These are phyloP conservation scores for Ericerus pela DNA, from an alignment of 1,140 invertebrate species.

Conservation along the genomic window DNA sequence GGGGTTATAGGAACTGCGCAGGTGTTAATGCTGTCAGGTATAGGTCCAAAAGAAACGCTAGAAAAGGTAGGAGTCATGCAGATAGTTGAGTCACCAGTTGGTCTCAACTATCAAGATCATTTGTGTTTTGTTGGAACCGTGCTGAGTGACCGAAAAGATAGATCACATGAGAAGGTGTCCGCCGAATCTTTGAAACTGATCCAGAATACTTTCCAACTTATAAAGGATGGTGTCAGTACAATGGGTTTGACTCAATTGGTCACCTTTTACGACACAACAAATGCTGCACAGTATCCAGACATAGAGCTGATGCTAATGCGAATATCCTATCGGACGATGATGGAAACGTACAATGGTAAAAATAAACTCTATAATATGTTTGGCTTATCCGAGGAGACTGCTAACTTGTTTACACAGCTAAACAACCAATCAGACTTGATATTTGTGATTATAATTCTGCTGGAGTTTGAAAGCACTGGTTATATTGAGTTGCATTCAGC, in stretches of 20 bases:
- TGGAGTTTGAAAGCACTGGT: conserved; percentile 53
- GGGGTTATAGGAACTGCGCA: conserved; percentile 52
- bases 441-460: conserved; percentile 36
- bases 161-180: conserved; percentile 27
- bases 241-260: conserved; percentile 10
- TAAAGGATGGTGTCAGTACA: background rate
- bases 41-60: conserved; percentile 52
- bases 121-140: conserved; percentile 46
- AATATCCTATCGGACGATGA: conserved; percentile 5
- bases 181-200: conserved; percentile 41
- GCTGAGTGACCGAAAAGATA: conserved; percentile 41
- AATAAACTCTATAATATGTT: conserved; percentile 5
- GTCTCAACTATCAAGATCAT: conserved; percentile 66
- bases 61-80: conserved; percentile 41
- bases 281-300: conserved; percentile 1
- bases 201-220: conserved; percentile 26
- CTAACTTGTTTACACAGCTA: background rate
- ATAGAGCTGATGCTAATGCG: conserved; percentile 14
- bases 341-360: background rate
- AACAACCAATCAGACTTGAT: conserved; percentile 1
- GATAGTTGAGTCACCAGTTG: conserved; percentile 50
- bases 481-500: conserved; percentile 35
- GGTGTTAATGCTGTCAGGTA: conserved; percentile 55
- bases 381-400: conserved; percentile 4
- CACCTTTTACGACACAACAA: conserved; percentile 14